Conservation (phyloP, 1,140 invertebrate species). For the Drosophila bocki region DNA sequence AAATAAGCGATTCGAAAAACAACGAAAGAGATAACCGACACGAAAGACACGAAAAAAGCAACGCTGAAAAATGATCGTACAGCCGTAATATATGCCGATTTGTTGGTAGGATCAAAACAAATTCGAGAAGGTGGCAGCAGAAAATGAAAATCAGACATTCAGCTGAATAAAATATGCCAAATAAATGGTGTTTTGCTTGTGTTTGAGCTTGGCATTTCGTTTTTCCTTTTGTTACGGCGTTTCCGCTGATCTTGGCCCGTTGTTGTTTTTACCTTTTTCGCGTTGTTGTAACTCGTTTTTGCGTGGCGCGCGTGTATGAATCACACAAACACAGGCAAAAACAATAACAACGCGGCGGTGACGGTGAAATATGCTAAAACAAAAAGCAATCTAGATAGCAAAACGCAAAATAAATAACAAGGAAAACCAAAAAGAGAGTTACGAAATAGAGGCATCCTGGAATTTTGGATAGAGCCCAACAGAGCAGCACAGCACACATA, state of each 20-base stretch:
- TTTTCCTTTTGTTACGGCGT: constrained; percentile 57
- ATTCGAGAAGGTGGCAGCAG: not conserved
- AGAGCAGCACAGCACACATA: constrained; percentile 22
- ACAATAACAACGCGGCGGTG: constrained; percentile 47
- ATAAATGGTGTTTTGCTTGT: constrained; percentile 23
- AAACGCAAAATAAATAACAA: constrained; percentile 29
- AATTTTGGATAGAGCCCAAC: constrained; percentile 31
- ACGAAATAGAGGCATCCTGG: constrained; percentile 20
- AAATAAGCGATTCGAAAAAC: constrained; percentile 11
- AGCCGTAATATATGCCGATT: constrained; percentile 22
- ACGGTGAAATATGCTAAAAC: constrained; percentile 65
- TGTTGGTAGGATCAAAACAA: constrained; percentile 29
- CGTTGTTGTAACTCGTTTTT: constrained; percentile 72
- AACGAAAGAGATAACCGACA: constrained; percentile 21
- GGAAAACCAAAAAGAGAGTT: constrained; percentile 34
- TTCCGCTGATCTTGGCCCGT: constrained; percentile 71
- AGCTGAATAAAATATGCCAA: constrained; percentile 15
- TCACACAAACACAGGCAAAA: constrained; percentile 57
- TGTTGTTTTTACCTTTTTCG: constrained; percentile 44
- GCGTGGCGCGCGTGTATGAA: constrained; percentile 69
- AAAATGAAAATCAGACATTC: not conserved
- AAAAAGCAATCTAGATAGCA: constrained; percentile 21
- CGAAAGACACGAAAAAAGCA: constrained; percentile 28
- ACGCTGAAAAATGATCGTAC: constrained; percentile 27
- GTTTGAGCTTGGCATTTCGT: constrained; percentile 16